A percentile compares a stretch with the other conserved stretches of the same genome.
Conservation (phyloP, 2,888 invertebrate species). For the Cosmorhoe ocellata region DNA sequence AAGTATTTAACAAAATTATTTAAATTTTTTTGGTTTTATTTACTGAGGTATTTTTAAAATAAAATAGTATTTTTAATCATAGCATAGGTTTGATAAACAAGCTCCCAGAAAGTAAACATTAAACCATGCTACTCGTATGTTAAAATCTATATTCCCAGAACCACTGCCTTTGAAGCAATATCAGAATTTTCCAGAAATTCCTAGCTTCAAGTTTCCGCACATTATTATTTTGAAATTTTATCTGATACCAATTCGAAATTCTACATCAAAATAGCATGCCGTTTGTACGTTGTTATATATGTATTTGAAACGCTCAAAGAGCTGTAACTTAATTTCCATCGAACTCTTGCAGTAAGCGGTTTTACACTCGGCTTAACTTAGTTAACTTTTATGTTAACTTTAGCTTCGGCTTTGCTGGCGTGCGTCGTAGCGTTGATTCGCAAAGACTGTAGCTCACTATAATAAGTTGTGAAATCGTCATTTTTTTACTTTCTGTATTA, state of each 20-base stretch:
- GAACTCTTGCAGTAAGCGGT: constrained; percentile 47
- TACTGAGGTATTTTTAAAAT: too few relatives aligned
- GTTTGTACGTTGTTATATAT: constrained; percentile 5
- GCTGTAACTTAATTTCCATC: constrained; percentile 49
- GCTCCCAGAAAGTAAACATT: too few relatives aligned
- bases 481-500: too few relatives aligned
- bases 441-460: background rate
- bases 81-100: too few relatives aligned
- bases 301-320: constrained; percentile 20
- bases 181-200: too few relatives aligned
- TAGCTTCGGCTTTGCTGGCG: constrained; percentile 35
- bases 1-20: too few relatives aligned
- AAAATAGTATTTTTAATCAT: too few relatives aligned
- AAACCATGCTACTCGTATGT: too few relatives aligned
- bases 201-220: background rate
- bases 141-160: too few relatives aligned
- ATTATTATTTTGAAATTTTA: background rate
- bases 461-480: too few relatives aligned
- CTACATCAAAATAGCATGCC: background rate
- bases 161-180: too few relatives aligned
- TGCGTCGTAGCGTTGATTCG: constrained; percentile 1
- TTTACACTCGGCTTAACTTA: constrained; percentile 50
- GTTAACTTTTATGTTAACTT: constrained; percentile 41
- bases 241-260: background rate
- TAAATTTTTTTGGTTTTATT: too few relatives aligned